phyloP scores from a whole-genome alignment of 2,797 vertebrate genomes.

The Taenioides sp. region DNA sequence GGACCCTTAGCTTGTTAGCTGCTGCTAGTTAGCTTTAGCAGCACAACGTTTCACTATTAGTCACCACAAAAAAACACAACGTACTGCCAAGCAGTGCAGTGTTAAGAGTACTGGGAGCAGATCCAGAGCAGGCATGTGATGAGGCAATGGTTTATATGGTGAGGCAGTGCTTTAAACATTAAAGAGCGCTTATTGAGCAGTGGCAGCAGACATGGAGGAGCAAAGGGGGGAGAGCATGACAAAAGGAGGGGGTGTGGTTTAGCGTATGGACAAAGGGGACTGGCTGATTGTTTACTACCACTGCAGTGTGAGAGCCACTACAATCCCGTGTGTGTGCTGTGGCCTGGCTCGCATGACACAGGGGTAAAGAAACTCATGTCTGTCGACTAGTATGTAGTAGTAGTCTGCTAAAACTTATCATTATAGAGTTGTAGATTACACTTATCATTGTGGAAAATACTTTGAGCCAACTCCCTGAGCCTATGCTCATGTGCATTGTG shows the following conservation, averaged over 20 bases:
- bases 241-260: constrained; percentile 82
- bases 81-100: background rate
- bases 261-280: constrained; percentile 80
- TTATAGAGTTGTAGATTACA: background rate
- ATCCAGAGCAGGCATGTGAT: background rate
- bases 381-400: background rate
- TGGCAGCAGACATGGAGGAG: constrained; percentile 23
- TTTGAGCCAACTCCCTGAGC: too few species aligned
- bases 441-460: too few species aligned
- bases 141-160: constrained; percentile 1
- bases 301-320: constrained; percentile 56
- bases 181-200: background rate
- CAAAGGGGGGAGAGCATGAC: constrained; percentile 63
- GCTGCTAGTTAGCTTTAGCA: constrained; percentile 52
- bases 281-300: constrained; percentile 80
- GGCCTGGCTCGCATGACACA: background rate
- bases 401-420: background rate
- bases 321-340: constrained; percentile 22
- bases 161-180: constrained; percentile 4
- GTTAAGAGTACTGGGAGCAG: background rate
- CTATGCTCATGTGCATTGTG: too few species aligned
- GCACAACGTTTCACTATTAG: constrained; percentile 28
- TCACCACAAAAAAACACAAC: constrained; percentile 3
- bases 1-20: constrained; percentile 38
- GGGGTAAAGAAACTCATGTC: background rate